A percentile compares a stretch with the other conserved stretches of the same genome.
Evolutionary conservation across 1,140 invertebrate genomes (phyloP).

Genomic region (Chrysoperla carnea): DNA sequence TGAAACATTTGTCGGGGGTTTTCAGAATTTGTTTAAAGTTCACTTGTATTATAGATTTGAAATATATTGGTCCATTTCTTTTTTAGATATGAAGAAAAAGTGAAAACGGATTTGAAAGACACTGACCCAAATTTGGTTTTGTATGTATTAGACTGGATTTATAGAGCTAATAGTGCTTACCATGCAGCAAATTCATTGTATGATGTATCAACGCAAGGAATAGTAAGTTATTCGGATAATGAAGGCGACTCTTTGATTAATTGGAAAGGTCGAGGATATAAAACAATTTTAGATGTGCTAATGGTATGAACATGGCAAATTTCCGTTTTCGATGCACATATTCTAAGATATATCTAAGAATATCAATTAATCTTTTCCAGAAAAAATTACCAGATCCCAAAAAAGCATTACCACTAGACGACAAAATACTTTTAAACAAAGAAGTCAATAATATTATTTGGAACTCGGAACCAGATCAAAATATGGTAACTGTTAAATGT

Average conservation of each 20-base stretch:
- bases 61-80: too few species aligned
- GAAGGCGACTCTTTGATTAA: slow-evolving; percentile 34
- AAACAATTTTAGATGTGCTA: slow-evolving; percentile 34
- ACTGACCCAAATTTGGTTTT: neutral
- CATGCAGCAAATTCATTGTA: slow-evolving; percentile 38
- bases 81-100: neutral
- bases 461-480: slow-evolving; percentile 13
- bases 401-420: slow-evolving; percentile 9
- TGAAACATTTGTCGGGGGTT: too few species aligned
- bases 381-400: neutral
- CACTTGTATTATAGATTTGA: too few species aligned
- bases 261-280: slow-evolving; percentile 43
- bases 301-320: too few species aligned
- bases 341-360: neutral
- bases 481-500: slow-evolving; percentile 26
- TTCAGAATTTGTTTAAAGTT: too few species aligned
- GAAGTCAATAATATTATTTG: slow-evolving; percentile 29
- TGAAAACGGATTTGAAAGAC: slow-evolving; percentile 1
- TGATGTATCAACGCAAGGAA: slow-evolving; percentile 33
- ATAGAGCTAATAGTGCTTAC: slow-evolving; percentile 31
- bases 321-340: too few species aligned
- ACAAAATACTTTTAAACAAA: slow-evolving; percentile 22
- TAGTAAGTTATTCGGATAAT: slow-evolving; percentile 33
- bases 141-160: slow-evolving; percentile 22
- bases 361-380: slow-evolving; percentile 6